Conservation (phyloP, 2,888 invertebrate species). For the Mellilla xanthometata region DNA sequence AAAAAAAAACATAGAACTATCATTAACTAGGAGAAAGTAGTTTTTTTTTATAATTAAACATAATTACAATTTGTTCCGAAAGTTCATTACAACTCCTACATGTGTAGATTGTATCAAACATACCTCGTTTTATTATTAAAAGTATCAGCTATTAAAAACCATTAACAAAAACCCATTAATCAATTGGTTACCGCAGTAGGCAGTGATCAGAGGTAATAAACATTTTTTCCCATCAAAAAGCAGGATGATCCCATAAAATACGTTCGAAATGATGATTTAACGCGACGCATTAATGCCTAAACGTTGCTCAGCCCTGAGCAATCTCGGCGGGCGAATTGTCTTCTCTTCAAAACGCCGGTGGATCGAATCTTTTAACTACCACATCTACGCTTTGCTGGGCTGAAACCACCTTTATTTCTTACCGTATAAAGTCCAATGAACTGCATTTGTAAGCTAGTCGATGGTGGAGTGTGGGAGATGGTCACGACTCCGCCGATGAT, state of each 20-base stretch:
- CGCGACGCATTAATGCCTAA: slow-evolving; percentile 36
- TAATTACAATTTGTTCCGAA: too few species aligned
- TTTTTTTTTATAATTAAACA: too few species aligned
- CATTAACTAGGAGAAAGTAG: too few species aligned
- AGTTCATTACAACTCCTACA: too few species aligned
- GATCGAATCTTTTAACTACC: slow-evolving; percentile 39
- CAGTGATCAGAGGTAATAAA: slow-evolving; percentile 15
- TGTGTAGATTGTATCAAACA: too few species aligned
- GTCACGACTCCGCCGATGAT: slow-evolving; percentile 46
- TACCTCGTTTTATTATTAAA: too few species aligned
- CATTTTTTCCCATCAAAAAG: slow-evolving; percentile 14
- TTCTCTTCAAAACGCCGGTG: slow-evolving; percentile 46
- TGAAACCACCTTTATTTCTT: slow-evolving; percentile 11
- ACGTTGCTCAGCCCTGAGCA: slow-evolving; percentile 49
- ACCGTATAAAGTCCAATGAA: slow-evolving; percentile 1
- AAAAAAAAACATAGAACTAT: too few species aligned
- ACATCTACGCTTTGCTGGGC: neutral
- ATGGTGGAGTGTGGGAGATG: slow-evolving; percentile 21
- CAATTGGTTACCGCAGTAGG: slow-evolving; percentile 12
- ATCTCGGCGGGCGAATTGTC: slow-evolving; percentile 52
- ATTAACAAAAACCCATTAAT: slow-evolving; percentile 9
- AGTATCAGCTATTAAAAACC: slow-evolving; percentile 12
- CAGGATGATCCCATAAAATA: slow-evolving; percentile 26
- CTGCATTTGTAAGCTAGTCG: slow-evolving; percentile 13
- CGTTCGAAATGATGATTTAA: slow-evolving; percentile 28